Evolutionary conservation across 2,888 invertebrate genomes (phyloP), one percentile per base, ranked within the genome.

Genomic region (Eledona agricola): DNA sequence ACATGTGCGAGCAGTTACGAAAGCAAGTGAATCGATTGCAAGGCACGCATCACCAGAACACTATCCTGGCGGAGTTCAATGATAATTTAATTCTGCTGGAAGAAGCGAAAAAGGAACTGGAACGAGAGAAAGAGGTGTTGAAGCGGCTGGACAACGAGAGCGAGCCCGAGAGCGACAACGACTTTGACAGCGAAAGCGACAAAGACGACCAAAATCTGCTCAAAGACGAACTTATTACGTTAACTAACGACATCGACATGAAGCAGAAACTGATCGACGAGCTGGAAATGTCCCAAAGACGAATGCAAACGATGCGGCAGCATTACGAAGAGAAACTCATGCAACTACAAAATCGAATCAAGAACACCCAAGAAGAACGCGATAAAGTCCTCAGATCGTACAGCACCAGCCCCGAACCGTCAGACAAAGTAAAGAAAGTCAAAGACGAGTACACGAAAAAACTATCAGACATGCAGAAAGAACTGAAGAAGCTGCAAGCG

Each of bases 201-300:
- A 80, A 79, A 54, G 72, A 73, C 64, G 70, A 80, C 45, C 79
- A 80, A 53, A 81, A 79, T 26, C 83, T 85, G 22, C 83, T 87
- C 55, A 83, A 90, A 60, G 89, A 90, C 16, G 93, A 96, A 72
- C 78, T 98, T 52, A 90, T 93, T 6, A 89, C 90, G 4, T 78
- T 98, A 7, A 95, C 93, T 47, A 90, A 90, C 31, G 95, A 97
- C 75, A 97, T 98, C 60, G 92, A 92, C 71, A 90, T 96, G 45
- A 98, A 98, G 73, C 91, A 96, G 62, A 89, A 93, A 47, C 80
- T 98, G 28, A 96, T 99, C 57, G 94, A 95, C 67, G 95, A 97
- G 69, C 76, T 98, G 59, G 97, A 98, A 74, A 78, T 88, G 49
- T 93, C 93, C 0, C 95, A 97, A 72, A 83, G 90, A 42, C 80